Base-by-base conservation (phyloP, 2,888 invertebrate genomes). In the Pteria penguin region DNA sequence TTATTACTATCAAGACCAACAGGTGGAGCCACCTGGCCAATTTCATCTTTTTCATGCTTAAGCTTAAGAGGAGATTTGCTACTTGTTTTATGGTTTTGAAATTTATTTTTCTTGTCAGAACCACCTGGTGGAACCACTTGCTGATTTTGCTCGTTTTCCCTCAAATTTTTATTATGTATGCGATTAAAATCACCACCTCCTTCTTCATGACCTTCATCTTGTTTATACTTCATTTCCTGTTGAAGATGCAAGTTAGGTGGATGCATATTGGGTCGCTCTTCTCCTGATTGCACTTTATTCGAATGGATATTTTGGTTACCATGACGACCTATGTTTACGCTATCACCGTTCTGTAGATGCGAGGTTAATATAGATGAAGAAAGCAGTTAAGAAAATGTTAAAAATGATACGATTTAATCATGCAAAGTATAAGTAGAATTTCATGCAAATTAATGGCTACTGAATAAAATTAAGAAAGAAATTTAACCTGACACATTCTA, bases 261-360 rank as follows among this genome's bases (percentile, higher is more conserved):
- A 22, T 32, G 57, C 11, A 68, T 68, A 31, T 68, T 68, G 22
- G 68, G 68, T 11, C 52, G 55, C 29, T 68, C 55, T 22, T 68
- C 57, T 33, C 26, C 32, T 57, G 32, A 55, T 33, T 68, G 55
- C 29, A 29, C 31, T n/a, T 68, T 45, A 33, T 57, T 57, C 29
- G 45, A 2, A 11, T 45, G 45, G 18, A 18, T 45, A 14, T 45
- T 45, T 45, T 45, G 45, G 45, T 45, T 45, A 18, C 18, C 45
- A 45, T 45, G 45, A 18, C 18, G 8, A 45, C 45, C 45, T 14
- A 14, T 14, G 18, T 45, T 14, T 18, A 18, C 8, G 45, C 45
- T 18, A 14, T 1, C 45, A 45, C 45, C 45, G 18, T 45, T 45
- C 45, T 45, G 45, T 45, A 45, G 45, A 45, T 45, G 18, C 45